These are phyloP conservation scores for Neotoma lepida DNA, from an alignment of 2,113 vertebrate genomes.

Conservation along the genomic window DNA sequence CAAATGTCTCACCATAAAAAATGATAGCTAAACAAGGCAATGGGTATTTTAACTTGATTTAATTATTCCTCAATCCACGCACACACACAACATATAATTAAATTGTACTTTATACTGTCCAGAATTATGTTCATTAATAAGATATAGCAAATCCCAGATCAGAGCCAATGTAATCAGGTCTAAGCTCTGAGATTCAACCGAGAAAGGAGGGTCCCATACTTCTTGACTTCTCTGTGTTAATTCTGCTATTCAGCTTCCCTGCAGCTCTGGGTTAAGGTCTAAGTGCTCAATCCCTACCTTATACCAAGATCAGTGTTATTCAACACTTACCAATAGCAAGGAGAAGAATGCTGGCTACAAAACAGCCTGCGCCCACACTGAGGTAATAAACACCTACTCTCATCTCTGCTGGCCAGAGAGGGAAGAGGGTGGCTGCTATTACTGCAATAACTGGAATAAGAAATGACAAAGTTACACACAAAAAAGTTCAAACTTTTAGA, in stretches of 20 bases:
- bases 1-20: slow-evolving; percentile 1
- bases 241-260: slow-evolving; percentile 22
- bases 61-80: neutral
- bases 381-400: slow-evolving; percentile 98
- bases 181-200: neutral
- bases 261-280: neutral
- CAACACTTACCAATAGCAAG: slow-evolving; percentile 94
- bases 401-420: slow-evolving; percentile 99
- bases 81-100: neutral
- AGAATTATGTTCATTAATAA: neutral
- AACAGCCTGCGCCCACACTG: slow-evolving; percentile 97
- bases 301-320: neutral
- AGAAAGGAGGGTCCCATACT: neutral
- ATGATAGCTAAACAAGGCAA: neutral
- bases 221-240: neutral
- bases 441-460: slow-evolving; percentile 94
- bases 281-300: neutral
- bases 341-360: slow-evolving; percentile 98
- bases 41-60: neutral
- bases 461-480: neutral
- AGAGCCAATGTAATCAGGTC: neutral
- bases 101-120: neutral
- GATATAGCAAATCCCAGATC: neutral
- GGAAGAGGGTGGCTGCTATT: slow-evolving; percentile 98
- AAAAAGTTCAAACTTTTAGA: neutral